phyloP scores from a whole-genome alignment of 2,888 invertebrate species.

The Proisotoma minuta region DNA sequence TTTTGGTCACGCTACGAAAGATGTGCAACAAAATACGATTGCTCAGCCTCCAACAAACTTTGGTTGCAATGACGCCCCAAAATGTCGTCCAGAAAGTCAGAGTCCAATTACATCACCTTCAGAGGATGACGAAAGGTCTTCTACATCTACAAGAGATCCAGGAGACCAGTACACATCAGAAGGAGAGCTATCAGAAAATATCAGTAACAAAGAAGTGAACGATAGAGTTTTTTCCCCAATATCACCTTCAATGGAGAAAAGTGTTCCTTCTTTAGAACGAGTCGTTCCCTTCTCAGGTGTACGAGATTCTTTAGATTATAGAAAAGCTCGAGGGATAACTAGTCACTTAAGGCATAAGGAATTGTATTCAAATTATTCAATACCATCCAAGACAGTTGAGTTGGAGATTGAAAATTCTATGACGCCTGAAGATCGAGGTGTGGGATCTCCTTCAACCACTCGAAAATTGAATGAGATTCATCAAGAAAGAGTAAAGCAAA shows the following conservation, averaged over 20 bases:
- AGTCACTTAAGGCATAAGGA: slow-evolving; percentile 40
- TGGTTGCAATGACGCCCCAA: background rate
- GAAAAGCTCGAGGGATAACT: slow-evolving; percentile 38
- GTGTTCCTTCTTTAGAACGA: slow-evolving; percentile 53
- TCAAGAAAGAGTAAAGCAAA: slow-evolving; percentile 74
- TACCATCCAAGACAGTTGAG: slow-evolving; percentile 5
- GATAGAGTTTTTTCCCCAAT: background rate
- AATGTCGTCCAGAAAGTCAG: slow-evolving; percentile 5
- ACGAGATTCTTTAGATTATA: slow-evolving; percentile 61
- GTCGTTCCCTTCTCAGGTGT: slow-evolving; percentile 67
- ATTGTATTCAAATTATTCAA: slow-evolving; percentile 35
- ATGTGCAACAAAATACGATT: background rate
- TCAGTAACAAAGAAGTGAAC: background rate
- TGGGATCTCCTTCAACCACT: slow-evolving; percentile 56
- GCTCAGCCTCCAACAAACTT: background rate
- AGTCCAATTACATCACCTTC: slow-evolving; percentile 6
- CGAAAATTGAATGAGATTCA: slow-evolving; percentile 68
- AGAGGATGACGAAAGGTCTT: slow-evolving; percentile 4
- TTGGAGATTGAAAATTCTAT: background rate
- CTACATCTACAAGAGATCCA: background rate
- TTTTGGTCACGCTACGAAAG: background rate
- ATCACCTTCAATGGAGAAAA: background rate
- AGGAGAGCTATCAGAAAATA: background rate
- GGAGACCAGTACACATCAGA: background rate
- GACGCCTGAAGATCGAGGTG: background rate